Base-by-base conservation (phyloP, 2,113 vertebrate genomes). In the Empidonax traillii region DNA sequence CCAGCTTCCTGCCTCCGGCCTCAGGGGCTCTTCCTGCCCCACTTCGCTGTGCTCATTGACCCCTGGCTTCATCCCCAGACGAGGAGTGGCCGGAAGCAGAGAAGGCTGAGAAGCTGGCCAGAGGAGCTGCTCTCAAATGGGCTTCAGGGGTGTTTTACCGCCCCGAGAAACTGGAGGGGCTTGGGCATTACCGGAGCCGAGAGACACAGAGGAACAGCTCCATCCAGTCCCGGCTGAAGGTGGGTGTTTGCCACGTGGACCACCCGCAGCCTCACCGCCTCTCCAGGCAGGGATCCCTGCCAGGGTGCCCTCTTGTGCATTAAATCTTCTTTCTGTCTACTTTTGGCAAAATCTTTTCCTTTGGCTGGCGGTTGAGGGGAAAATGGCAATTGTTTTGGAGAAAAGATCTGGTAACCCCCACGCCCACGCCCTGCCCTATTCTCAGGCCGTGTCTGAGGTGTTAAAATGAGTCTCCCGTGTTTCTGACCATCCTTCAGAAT, bases 41-140 rank as follows among this genome's bases (percentile, higher is more conserved):
- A 55, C 72, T 89, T 56, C 9, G 0, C 24, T 74, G 33, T n/a
- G 53, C 83, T 94, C 19, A 0, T 79, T 96, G 93, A 95, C 79
- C 55, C 67, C 56, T 85, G 75, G 55, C 87, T 88, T 90, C 11
- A 2, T 91, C 84, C 56, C 61, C 78, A 97, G 97, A 96, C 0
- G 84, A 92, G 55, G 96, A 98, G 88, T 98, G 98, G 98, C 98
- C 98, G 1, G 98, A 98, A 95, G 97, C 89, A 53, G 98, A 99
- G 97, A 98, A 98, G 92, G 99, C 99, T 0, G 99, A 99, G 96
- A 93, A 97, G 75, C 66, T 99, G 97, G 99, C 99, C 2, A 98
- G 99, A 30, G 99, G 99, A 6, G 98, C 99, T 0, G 99, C 99
- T 17, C 97, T 99, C 82, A 99, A 99, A 97, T 99, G 99, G 99